Evolutionary conservation across 2,113 vertebrate species (phyloP).

Genomic region (Aramus guarauna): DNA sequence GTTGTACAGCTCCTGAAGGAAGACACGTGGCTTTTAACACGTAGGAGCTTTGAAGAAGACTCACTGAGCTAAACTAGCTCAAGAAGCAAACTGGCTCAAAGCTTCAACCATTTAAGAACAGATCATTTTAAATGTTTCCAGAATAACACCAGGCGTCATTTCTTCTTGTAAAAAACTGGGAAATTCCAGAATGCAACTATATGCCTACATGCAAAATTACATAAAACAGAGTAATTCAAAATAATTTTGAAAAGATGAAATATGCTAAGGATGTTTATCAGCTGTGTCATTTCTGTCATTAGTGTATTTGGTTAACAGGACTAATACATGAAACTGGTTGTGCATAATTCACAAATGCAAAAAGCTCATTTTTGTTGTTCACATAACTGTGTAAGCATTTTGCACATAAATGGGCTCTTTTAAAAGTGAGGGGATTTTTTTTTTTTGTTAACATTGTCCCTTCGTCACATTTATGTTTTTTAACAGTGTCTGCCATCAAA

Average conservation of each 20-base stretch:
- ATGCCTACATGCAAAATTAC: neutral
- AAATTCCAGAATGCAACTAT: neutral
- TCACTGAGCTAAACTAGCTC: neutral
- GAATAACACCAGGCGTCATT: neutral
- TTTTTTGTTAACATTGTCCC: neutral
- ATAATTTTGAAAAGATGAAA: neutral
- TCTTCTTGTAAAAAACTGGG: neutral
- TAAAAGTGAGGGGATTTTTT: neutral
- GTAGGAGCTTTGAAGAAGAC: neutral
- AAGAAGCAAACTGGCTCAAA: neutral
- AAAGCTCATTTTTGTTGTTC: neutral
- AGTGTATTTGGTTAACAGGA: neutral
- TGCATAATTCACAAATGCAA: neutral
- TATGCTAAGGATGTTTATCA: neutral
- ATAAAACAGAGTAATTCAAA: neutral
- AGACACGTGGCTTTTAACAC: neutral
- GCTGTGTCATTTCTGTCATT: neutral
- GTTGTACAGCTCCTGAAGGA: neutral
- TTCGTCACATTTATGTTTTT: neutral
- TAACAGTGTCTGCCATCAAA: neutral
- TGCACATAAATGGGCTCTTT: fast-evolving
- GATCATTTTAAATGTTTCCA: neutral
- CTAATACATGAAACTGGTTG: neutral
- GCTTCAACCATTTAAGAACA: neutral
- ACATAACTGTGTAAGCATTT: neutral